phyloP scores from a whole-genome alignment of 2,888 invertebrate species.

The Alentia gelatinosa region DNA sequence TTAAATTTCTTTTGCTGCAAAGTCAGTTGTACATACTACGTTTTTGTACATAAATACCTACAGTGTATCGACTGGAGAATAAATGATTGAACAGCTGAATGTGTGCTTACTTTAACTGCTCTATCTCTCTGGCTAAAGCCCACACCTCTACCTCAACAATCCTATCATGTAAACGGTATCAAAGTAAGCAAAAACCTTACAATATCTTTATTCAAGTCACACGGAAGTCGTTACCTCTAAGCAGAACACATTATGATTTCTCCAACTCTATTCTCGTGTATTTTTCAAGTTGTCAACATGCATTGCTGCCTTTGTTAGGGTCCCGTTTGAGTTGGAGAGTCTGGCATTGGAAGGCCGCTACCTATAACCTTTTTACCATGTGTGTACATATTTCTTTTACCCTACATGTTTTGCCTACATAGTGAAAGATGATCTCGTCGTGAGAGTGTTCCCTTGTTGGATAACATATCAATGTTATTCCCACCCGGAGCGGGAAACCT shows the following conservation, averaged over 20 bases:
- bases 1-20: slow-evolving; percentile 19
- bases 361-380: background rate
- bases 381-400: background rate
- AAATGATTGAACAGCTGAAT: slow-evolving; percentile 42
- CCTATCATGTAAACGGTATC: background rate
- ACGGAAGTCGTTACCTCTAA: background rate
- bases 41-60: slow-evolving; percentile 50
- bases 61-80: slow-evolving; percentile 41
- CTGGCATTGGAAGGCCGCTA: background rate
- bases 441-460: background rate
- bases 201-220: background rate
- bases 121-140: background rate
- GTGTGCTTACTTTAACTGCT: slow-evolving; percentile 17
- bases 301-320: background rate
- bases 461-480: background rate
- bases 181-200: background rate
- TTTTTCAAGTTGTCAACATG: background rate
- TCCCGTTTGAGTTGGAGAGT: background rate
- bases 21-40: slow-evolving; percentile 53
- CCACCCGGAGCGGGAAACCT: background rate
- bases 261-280: background rate
- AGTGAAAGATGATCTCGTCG: background rate
- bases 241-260: background rate
- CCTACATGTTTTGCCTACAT: background rate
- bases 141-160: background rate